A percentile compares a stretch with the other conserved stretches of the same genome.
These are phyloP conservation scores for Sebastes itinus DNA, from an alignment of 2,797 vertebrate species.

Conservation along the genomic window DNA sequence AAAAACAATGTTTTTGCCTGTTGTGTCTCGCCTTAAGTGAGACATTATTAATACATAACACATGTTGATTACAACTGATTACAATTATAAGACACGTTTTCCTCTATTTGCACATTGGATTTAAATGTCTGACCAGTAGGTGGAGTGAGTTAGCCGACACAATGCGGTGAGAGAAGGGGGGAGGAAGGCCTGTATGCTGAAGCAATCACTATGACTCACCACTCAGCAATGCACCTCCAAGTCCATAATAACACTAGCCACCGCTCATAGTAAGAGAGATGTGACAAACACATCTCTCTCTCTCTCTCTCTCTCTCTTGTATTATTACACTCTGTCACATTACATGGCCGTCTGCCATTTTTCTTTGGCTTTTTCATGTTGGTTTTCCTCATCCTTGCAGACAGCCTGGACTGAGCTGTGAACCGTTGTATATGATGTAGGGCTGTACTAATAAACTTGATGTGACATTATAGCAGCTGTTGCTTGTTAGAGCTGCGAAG, in stretches of 20 bases:
- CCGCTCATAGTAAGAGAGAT: constrained; percentile 48
- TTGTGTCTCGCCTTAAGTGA: neutral
- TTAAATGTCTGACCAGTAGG: constrained; percentile 62
- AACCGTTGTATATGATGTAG: neutral
- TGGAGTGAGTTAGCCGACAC: constrained; percentile 63
- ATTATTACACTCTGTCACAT: constrained; percentile 1
- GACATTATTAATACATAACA: neutral
- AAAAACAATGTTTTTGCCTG: neutral
- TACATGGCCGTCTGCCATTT: neutral
- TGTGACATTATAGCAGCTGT: constrained; percentile 17
- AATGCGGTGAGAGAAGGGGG: constrained; percentile 20
- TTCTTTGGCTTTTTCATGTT: neutral
- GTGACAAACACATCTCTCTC: constrained; percentile 40
- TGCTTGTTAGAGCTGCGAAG: neutral
- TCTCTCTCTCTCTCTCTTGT: neutral
- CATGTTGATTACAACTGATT: neutral
- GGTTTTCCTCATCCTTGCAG: neutral
- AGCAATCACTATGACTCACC: constrained; percentile 74
- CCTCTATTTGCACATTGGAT: neutral
- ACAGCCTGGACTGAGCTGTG: neutral
- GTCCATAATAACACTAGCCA: constrained; percentile 62
- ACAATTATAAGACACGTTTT: neutral
- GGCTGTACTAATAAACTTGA: constrained; percentile 2
- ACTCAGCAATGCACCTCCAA: constrained; percentile 67
- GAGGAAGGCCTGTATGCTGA: constrained; percentile 42